A percentile compares a stretch with the other conserved stretches of the same genome.
These are phyloP conservation scores for Spodoptera litura DNA, from an alignment of 1,140 invertebrate species.

Conservation along the genomic window DNA sequence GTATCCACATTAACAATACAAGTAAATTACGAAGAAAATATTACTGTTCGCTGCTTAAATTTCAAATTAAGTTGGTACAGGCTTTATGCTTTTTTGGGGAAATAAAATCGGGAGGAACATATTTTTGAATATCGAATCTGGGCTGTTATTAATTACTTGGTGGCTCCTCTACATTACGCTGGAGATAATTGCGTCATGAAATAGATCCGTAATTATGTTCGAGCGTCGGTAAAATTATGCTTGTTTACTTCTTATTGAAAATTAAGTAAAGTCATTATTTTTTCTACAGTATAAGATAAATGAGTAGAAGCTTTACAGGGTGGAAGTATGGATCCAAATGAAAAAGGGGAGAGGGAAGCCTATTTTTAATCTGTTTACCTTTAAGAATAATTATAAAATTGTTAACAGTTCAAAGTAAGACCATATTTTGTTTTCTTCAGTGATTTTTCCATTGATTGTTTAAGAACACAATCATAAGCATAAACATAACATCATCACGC, in stretches of 20 bases:
- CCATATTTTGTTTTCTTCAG: too few species aligned
- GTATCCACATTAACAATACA: slow-evolving; percentile 46
- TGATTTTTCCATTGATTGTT: too few species aligned
- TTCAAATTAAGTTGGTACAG: slow-evolving; percentile 7
- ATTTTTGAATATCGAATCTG: slow-evolving; percentile 2
- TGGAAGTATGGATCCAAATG: too few species aligned
- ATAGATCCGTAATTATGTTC: slow-evolving; percentile 3
- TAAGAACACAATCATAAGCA: too few species aligned
- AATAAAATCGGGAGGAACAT: neutral
- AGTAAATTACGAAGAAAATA: slow-evolving; percentile 44
- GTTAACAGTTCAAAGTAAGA: too few species aligned
- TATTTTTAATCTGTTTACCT: too few species aligned
- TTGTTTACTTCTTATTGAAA: neutral
- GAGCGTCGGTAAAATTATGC: neutral
- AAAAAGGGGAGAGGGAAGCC: too few species aligned
- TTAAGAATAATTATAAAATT: too few species aligned
- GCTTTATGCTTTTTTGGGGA: neutral
- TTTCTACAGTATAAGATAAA: neutral
- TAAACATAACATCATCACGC: too few species aligned
- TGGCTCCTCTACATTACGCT: neutral
- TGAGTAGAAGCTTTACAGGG: too few species aligned
- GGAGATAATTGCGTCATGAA: neutral
- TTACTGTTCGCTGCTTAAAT: slow-evolving; percentile 17
- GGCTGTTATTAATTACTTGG: neutral
- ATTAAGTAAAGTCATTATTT: neutral